Percentiles rank a stretch among this genome's conserved stretches.
Conservation (phyloP, 2,113 vertebrate genomes). For the Otis tarda region DNA sequence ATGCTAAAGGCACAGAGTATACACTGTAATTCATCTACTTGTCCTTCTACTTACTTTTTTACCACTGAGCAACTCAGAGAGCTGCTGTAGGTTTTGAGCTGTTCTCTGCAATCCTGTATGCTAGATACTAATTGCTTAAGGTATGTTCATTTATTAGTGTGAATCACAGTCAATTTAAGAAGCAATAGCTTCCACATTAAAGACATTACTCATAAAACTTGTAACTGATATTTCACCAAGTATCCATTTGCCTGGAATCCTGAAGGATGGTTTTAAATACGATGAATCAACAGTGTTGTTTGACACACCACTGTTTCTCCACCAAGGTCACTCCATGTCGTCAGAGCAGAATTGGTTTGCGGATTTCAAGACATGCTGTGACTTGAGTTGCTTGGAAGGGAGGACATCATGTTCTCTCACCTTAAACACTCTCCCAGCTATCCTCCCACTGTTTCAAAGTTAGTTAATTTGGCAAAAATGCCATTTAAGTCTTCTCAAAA, state of each 20-base stretch:
- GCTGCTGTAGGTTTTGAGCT: background rate
- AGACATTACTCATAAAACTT: background rate
- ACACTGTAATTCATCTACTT: background rate
- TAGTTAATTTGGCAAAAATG: background rate
- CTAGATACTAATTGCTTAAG: background rate
- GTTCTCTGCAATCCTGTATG: background rate
- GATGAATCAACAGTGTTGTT: background rate
- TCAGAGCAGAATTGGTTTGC: background rate
- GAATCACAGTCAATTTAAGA: background rate
- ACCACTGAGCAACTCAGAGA: background rate
- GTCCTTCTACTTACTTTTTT: background rate
- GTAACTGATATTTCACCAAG: background rate
- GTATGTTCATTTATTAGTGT: background rate
- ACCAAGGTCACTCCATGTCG: background rate
- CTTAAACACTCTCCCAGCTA: background rate
- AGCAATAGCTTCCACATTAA: background rate
- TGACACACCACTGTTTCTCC: background rate
- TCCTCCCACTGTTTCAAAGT: background rate
- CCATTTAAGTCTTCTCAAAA: background rate
- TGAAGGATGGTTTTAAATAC: background rate
- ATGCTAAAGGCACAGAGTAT: background rate
- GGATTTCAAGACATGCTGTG: background rate
- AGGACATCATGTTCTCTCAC: background rate
- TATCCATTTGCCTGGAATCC: constrained; percentile 6
- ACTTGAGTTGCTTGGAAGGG: background rate